phyloP scores from a whole-genome alignment of 2,888 invertebrate genomes.

The Perizoma affinitatum region DNA sequence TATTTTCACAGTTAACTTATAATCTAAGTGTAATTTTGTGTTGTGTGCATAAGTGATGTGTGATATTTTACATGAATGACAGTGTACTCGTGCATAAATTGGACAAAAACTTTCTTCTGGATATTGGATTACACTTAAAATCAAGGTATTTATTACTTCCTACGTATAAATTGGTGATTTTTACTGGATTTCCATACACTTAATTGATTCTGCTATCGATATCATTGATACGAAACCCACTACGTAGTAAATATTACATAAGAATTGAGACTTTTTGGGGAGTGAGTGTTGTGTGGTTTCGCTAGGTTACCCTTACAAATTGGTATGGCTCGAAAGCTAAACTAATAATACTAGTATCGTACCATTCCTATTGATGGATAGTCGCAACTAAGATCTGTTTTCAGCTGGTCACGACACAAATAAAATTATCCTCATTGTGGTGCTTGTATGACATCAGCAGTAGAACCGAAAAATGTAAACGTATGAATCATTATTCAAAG shows the following conservation, averaged over 20 bases:
- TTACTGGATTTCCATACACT: slow-evolving; percentile 39
- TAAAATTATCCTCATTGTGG: slow-evolving; percentile 48
- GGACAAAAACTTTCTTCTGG: slow-evolving; percentile 78
- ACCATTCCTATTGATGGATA: no score
- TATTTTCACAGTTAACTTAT: slow-evolving; percentile 77
- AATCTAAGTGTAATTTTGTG: slow-evolving; percentile 80
- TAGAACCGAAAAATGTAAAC: slow-evolving; percentile 63
- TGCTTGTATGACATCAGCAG: slow-evolving; percentile 76
- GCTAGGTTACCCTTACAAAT: slow-evolving; percentile 3
- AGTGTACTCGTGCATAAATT: slow-evolving; percentile 78
- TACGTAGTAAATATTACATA: slow-evolving; percentile 70
- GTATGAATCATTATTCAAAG: slow-evolving; percentile 66
- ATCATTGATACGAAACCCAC: slow-evolving; percentile 28
- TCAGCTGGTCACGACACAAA: slow-evolving; percentile 36
- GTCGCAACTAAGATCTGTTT: slow-evolving; percentile 21
- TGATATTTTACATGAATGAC: slow-evolving; percentile 75
- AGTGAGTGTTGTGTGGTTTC: slow-evolving; percentile 39
- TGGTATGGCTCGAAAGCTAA: slow-evolving; percentile 40
- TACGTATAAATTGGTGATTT: slow-evolving; percentile 61
- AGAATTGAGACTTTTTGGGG: slow-evolving; percentile 54
- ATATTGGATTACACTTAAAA: slow-evolving; percentile 83
- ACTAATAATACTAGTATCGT: no score
- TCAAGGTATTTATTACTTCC: slow-evolving; percentile 79
- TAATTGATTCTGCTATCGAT: slow-evolving; percentile 31
- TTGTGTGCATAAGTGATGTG: slow-evolving; percentile 81